These are phyloP conservation scores for Zonitis immaculata DNA, from an alignment of 2,888 invertebrate species.

Conservation along the genomic window DNA sequence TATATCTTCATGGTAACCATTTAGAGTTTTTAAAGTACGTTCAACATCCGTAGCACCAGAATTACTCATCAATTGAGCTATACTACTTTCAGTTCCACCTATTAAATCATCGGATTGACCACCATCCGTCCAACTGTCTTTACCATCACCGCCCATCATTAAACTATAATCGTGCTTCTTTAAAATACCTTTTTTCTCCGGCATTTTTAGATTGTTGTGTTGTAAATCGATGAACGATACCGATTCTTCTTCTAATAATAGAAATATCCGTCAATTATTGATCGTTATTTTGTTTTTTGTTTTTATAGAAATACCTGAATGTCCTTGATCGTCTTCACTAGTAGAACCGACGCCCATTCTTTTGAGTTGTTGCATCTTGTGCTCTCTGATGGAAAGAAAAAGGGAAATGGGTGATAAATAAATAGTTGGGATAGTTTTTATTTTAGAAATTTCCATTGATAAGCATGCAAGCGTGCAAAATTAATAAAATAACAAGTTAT, in stretches of 20 bases:
- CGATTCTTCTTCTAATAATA: constrained; percentile 64
- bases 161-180: constrained; percentile 81
- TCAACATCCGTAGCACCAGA: constrained; percentile 71
- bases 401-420: background rate
- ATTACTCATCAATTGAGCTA: constrained; percentile 55
- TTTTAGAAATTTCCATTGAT: constrained; percentile 7
- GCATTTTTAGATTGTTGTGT: constrained; percentile 71
- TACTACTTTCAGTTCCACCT: constrained; percentile 55
- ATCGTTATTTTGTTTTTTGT: background rate
- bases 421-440: background rate
- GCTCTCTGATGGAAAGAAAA: constrained; percentile 60
- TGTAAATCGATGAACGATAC: constrained; percentile 79
- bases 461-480: constrained; percentile 21
- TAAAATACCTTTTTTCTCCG: constrained; percentile 89
- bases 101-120: constrained; percentile 54
- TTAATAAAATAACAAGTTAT: constrained; percentile 6
- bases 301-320: constrained; percentile 57
- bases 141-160: constrained; percentile 61
- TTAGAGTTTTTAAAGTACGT: constrained; percentile 80
- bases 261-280: too few species aligned
- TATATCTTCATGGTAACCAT: constrained; percentile 90
- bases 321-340: constrained; percentile 71
- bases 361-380: constrained; percentile 73
- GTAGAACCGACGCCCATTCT: constrained; percentile 64
- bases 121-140: too few species aligned